Conservation (phyloP, 1,140 invertebrate species). For the Muscidifurax raptorellus region DNA sequence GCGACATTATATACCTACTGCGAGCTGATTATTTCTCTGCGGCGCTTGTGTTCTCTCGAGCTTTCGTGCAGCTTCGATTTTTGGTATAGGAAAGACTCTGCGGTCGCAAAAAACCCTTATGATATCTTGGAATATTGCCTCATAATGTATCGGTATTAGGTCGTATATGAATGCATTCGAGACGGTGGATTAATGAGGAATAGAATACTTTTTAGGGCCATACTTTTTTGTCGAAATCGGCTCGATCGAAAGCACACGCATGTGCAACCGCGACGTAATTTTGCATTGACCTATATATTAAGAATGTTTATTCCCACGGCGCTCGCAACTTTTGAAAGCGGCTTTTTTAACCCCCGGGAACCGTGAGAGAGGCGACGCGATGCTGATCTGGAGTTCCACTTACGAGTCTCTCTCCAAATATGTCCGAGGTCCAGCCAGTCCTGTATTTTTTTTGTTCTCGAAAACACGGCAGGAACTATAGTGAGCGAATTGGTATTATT, state of each 20-base stretch:
- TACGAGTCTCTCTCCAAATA: too few relatives aligned
- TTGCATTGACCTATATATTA: background rate
- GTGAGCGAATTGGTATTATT: too few relatives aligned
- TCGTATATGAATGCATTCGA: background rate
- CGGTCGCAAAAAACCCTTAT: background rate
- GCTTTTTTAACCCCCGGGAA: too few relatives aligned
- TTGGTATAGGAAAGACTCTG: background rate
- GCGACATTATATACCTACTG: background rate
- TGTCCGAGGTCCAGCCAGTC: too few relatives aligned
- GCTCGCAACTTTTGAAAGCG: too few relatives aligned
- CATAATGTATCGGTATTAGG: background rate
- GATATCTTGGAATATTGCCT: background rate
- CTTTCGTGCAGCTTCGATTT: background rate
- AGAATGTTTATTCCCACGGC: background rate
- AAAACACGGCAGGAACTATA: background rate
- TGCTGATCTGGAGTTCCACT: too few relatives aligned
- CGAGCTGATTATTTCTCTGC: background rate
- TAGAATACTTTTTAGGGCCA: too few relatives aligned
- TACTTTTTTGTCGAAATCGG: background rate
- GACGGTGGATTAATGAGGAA: too few relatives aligned
- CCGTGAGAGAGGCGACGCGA: too few relatives aligned
- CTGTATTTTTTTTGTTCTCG: background rate
- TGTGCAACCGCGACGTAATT: background rate
- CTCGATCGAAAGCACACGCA: background rate
- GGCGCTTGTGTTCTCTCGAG: conserved; percentile 42